These are phyloP conservation scores for Plagiodera versicolora DNA, from an alignment of 2,888 invertebrate genomes.

Conservation along the genomic window DNA sequence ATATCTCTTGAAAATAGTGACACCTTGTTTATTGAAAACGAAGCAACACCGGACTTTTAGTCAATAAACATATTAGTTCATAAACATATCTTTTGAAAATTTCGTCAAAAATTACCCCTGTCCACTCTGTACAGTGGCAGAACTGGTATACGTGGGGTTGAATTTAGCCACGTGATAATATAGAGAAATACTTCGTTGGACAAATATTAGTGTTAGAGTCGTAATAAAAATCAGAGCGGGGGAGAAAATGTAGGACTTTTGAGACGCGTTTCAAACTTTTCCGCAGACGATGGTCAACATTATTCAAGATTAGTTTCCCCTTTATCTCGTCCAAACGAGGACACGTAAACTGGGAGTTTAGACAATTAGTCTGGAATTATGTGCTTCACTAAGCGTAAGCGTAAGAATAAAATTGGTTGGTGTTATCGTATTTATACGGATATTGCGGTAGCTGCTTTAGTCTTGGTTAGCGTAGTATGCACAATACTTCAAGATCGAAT, in stretches of 20 bases:
- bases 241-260: neutral
- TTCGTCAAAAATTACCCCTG: no score
- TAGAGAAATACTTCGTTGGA: neutral
- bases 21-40: no score
- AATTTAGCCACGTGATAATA: neutral
- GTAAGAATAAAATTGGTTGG: neutral
- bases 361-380: neutral
- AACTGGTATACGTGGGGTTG: no score
- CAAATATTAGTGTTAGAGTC: neutral
- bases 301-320: neutral
- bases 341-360: conserved; percentile 1
- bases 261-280: neutral
- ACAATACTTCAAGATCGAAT: no score
- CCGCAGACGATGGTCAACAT: conserved; percentile 1
- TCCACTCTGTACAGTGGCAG: no score
- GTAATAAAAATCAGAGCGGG: neutral
- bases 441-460: neutral
- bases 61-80: no score
- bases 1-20: no score
- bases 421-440: neutral
- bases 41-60: no score
- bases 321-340: neutral
- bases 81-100: no score
- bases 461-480: neutral
- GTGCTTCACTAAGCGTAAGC: neutral